Conservation (phyloP, 2,113 vertebrate genomes). For the Helogale parvula region DNA sequence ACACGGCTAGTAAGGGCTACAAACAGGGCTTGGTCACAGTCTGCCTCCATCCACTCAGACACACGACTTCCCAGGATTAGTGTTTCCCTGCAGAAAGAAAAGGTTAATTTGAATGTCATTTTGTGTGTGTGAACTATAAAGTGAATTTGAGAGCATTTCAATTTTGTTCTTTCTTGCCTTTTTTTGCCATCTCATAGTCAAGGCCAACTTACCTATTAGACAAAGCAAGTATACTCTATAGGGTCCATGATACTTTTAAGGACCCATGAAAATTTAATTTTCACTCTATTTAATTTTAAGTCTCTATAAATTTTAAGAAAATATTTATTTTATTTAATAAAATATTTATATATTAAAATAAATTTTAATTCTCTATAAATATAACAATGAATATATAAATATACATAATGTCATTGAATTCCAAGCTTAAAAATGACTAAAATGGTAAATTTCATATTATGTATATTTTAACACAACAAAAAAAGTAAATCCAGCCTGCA, state of each 20-base stretch:
- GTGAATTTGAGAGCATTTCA: constrained; percentile 29
- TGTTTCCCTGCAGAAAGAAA: neutral
- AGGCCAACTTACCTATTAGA: neutral
- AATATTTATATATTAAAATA: too few species aligned
- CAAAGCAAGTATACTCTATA: neutral
- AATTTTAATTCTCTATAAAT: neutral
- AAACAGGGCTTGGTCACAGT: neutral
- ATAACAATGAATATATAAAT: neutral
- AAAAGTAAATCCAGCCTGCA: neutral
- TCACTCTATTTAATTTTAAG: too few species aligned
- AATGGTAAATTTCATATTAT: neutral
- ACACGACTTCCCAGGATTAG: neutral
- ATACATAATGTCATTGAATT: neutral
- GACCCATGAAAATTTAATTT: neutral
- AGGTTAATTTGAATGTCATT: neutral
- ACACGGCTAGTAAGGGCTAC: neutral
- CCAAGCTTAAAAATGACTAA: neutral
- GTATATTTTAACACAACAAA: neutral
- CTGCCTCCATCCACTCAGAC: neutral
- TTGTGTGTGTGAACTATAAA: constrained; percentile 16
- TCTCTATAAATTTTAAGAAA: too few species aligned
- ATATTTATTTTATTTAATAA: too few species aligned
- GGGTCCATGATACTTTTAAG: neutral
- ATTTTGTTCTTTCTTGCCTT: neutral
- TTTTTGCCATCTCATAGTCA: constrained; percentile 1